Evolutionary conservation across 2,113 vertebrate species (phyloP), one percentile per base, ranked within the genome.

Genomic region (Hippotragus niger): DNA sequence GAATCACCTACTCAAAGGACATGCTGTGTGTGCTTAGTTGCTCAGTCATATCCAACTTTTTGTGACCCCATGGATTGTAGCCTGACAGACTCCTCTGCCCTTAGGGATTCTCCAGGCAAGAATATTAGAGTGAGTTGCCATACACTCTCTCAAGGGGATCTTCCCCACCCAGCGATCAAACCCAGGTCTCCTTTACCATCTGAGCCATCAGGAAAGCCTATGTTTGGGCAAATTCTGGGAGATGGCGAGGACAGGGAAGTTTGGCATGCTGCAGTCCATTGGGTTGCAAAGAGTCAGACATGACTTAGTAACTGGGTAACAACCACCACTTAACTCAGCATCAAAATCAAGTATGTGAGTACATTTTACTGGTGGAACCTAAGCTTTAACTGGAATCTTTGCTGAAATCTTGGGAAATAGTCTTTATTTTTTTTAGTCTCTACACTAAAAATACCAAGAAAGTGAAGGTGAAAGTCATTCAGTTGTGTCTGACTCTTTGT

Each of bases 201-300:
- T 71, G 9, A 71, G n/a, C 17, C 64, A 36, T n/a, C 8, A 71
- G 7, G 17, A 9, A 71, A 71, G 17, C n/a, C 19, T 71, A 71
- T 40, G 0, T 71, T 71, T 71, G n/a, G 19, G n/a, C 19, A 71
- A 40, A 71, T 40, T 71, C 2, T 1, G n/a, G 10, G 67, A 71
- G 10, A 40, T 71, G 10, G 8, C 3, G 10, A 71, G n/a, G 67
- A 71, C n/a, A 71, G 5, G 10, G 10, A 36, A 71, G n/a, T 40
- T 23, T 40, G 19, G 9, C n/a, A 71, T 40, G 19, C 10, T 71
- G n/a, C n/a, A 71, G 67, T 23, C 67, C 67, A 36, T 12, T 71
- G n/a, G 19, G n/a, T 36, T 2, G 0, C n/a, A 23, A 67, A 67
- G 67, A 71, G 64, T 36, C 0, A 0, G 64, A 36, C 19, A 36